These are phyloP conservation scores for Chrysocyon brachyurus DNA, from an alignment of 2,797 vertebrate species.

Conservation along the genomic window DNA sequence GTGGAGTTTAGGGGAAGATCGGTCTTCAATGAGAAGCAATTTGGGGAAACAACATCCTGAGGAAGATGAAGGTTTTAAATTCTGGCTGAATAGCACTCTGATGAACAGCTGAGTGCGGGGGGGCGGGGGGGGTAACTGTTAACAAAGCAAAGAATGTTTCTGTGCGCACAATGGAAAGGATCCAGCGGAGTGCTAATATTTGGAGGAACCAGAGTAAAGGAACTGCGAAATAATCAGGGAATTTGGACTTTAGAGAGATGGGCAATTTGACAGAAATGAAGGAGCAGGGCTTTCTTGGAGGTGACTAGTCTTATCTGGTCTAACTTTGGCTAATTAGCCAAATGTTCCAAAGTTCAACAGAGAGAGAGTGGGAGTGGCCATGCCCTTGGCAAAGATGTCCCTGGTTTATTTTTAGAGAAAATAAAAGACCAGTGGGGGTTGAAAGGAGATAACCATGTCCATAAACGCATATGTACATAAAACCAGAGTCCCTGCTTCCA, in stretches of 20 bases:
- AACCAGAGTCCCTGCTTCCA: background rate
- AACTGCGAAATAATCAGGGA: background rate
- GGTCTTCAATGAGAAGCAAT: background rate
- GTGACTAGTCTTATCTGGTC: background rate
- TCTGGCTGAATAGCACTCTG: background rate
- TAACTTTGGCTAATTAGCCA: background rate
- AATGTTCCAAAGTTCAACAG: background rate
- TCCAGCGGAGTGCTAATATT: background rate
- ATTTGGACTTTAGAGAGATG: background rate
- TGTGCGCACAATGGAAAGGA: background rate
- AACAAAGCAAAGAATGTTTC: background rate
- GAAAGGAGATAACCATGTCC: background rate
- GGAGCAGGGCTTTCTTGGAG: background rate
- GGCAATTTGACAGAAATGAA: background rate
- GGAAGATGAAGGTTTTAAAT: background rate
- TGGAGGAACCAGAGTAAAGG: background rate
- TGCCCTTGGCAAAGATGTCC: background rate
- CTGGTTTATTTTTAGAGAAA: constrained; percentile 1
- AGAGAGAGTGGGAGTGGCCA: background rate
- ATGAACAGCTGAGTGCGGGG: background rate
- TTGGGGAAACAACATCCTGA: background rate
- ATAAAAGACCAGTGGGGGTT: background rate
- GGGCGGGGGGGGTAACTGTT: background rate
- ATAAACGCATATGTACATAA: background rate
- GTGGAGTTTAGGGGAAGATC: background rate